Conservation (phyloP, 2,797 vertebrate genomes). For the Threskiornis aethiopicus region DNA sequence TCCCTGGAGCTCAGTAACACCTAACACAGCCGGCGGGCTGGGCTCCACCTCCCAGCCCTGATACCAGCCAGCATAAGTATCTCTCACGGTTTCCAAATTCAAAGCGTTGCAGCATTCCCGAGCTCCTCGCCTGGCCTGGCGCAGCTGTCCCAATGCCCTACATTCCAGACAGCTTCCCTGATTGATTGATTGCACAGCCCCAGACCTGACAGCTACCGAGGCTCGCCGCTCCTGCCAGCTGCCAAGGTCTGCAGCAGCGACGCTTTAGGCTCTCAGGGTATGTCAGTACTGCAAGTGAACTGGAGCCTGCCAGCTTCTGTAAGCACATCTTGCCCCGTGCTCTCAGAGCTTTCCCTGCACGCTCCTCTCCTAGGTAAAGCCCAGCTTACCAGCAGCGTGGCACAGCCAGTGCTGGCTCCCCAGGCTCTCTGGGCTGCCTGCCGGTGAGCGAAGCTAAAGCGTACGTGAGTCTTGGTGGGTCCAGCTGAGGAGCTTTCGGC, state of each 20-base stretch:
- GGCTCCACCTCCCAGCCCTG: background rate
- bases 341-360: accelerated
- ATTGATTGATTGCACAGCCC: background rate
- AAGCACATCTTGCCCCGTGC: accelerated
- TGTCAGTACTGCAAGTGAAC: accelerated
- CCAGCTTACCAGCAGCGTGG: accelerated
- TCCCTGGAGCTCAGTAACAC: background rate
- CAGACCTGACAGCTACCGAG: accelerated
- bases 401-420: background rate
- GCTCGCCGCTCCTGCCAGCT: background rate
- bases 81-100: background rate
- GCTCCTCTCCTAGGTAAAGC: accelerated
- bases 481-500: background rate
- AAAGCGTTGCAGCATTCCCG: background rate
- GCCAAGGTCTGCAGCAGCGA: accelerated
- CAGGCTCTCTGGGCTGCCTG: background rate
- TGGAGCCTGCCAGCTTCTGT: accelerated
- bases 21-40: background rate
- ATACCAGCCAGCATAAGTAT: background rate
- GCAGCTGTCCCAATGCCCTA: conserved; percentile 61
- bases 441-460: accelerated
- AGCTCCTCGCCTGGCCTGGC: background rate
- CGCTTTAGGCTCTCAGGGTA: accelerated
- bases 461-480: accelerated
- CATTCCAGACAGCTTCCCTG: conserved; percentile 32